Evolutionary conservation across 2,113 vertebrate genomes (phyloP), one percentile per base, ranked within the genome.

Genomic region (Rynchops niger): DNA sequence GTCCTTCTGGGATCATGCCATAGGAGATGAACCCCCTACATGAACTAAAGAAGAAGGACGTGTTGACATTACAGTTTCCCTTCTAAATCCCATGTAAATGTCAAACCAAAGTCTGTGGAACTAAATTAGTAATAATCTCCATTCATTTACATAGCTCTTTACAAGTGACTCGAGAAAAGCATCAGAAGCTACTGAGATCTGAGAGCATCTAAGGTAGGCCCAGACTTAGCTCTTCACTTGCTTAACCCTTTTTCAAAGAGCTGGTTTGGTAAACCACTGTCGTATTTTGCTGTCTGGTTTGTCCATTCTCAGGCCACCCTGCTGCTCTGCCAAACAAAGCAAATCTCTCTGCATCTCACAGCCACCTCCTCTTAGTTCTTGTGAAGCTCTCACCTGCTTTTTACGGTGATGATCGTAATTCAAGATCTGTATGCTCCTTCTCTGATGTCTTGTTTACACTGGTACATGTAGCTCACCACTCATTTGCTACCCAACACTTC

Each of bases 351-450:
- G 19, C 15, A 15, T 40, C 36, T 92, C 79, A 87, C 69, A 84
- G 58, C 40, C 12, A 49, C 52, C n/a, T 83, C 36, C 69, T 85
- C 88, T n/a, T 18, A 25, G 52, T 11, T 36, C 38, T 50, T 42
- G 50, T 45, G 61, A 74, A 78, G 47, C 2, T 53, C 65, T 58
- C 0, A 0, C 27, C 42, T 43, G 13, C 29, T 93, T 70, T 56
- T 65, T 14, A 56, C 4, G 12, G 55, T 0, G 0, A 21, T 0
- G 0, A 69, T 27, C 3, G 0, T 17, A 63, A 81, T 32, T 70
- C 6, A 61, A 58, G 55, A 81, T 15, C 32, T 32, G 29, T 8
- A 32, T 4, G 4, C 49, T 78, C 55, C 59, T 80, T n/a, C 47
- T 69, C 63, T 32, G 26, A 63, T 32, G 19, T 32, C 53, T 47